phyloP scores from a whole-genome alignment of 1,140 invertebrate genomes.

The Saccostrea glomerata region DNA sequence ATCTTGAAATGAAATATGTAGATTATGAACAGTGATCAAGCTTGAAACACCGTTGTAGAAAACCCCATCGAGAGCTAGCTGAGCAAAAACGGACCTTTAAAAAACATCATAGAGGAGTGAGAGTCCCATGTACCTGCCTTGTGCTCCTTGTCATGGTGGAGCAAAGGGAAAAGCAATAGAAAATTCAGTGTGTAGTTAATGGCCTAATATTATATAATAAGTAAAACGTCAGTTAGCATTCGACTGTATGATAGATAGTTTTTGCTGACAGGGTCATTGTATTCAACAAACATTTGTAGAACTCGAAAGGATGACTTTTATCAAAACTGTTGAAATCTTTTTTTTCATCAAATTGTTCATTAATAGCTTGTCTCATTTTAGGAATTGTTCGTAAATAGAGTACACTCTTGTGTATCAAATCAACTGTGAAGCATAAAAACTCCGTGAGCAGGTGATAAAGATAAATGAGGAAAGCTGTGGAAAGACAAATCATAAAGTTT shows the following conservation, averaged over 20 bases:
- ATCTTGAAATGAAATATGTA: background rate
- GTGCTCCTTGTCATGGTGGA: too few species aligned
- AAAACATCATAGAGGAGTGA: background rate
- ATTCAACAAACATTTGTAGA: background rate
- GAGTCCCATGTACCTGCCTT: too few species aligned
- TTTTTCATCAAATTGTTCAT: background rate
- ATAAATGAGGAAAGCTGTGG: background rate
- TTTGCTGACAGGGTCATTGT: background rate
- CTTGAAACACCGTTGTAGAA: background rate
- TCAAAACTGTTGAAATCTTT: background rate
- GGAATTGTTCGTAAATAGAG: background rate
- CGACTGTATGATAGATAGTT: background rate
- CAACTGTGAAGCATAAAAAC: too few species aligned
- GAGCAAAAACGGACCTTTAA: background rate
- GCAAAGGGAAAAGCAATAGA: too few species aligned
- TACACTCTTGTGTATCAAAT: background rate
- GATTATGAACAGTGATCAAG: background rate
- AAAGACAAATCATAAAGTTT: background rate
- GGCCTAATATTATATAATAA: background rate
- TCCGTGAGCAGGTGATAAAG: background rate
- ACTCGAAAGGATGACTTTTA: background rate
- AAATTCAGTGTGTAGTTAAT: background rate
- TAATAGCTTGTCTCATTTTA: background rate
- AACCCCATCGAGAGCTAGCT: background rate
- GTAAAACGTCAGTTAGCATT: background rate